Evolutionary conservation across 23 tunicate species (phyloP).

Genomic region (Ascidia mentula): DNA sequence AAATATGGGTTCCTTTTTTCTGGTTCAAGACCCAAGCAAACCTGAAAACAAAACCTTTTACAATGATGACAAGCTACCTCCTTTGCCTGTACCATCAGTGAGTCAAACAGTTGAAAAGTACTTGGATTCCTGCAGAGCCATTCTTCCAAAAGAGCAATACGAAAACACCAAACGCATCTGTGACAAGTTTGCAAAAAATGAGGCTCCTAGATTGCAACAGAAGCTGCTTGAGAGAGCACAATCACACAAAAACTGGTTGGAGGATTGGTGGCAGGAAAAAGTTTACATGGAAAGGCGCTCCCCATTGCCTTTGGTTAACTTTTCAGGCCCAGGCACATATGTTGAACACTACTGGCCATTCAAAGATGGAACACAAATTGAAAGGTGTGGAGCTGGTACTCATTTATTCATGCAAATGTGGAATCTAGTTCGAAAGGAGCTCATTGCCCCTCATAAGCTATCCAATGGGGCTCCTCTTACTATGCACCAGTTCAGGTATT

Average conservation of each 20-base stretch:
- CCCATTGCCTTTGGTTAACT: constrained; percentile 60
- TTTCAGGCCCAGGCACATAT: constrained; percentile 85
- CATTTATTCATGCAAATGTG: constrained; percentile 53
- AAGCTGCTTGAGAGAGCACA: constrained; percentile 47
- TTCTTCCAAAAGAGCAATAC: constrained; percentile 67
- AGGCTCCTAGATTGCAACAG: constrained; percentile 56
- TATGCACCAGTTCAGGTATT: constrained; percentile 82
- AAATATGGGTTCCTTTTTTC: constrained; percentile 55
- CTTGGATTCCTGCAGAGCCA: constrained; percentile 82
- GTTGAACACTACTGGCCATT: constrained; percentile 69
- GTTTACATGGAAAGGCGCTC: constrained; percentile 57
- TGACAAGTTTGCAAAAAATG: constrained; percentile 39
- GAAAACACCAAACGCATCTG: constrained; percentile 52
- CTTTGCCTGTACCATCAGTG: constrained; percentile 76
- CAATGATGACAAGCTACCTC: constrained; percentile 66
- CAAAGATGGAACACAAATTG: constrained; percentile 59
- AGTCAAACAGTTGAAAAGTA: constrained; percentile 68
- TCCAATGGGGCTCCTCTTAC: constrained; percentile 39
- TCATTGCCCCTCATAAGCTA: constrained; percentile 29
- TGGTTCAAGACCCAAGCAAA: constrained; percentile 45
- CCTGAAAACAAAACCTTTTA: constrained; percentile 76
- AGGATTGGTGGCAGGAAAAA: constrained; percentile 85
- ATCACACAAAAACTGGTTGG: constrained; percentile 67
- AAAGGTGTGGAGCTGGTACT: constrained; percentile 40
- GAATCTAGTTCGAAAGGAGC: constrained; percentile 54